Evolutionary conservation across 37 sponge, comb jelly and placozoan species (phyloP).

Genomic region (Crambe crambe): DNA sequence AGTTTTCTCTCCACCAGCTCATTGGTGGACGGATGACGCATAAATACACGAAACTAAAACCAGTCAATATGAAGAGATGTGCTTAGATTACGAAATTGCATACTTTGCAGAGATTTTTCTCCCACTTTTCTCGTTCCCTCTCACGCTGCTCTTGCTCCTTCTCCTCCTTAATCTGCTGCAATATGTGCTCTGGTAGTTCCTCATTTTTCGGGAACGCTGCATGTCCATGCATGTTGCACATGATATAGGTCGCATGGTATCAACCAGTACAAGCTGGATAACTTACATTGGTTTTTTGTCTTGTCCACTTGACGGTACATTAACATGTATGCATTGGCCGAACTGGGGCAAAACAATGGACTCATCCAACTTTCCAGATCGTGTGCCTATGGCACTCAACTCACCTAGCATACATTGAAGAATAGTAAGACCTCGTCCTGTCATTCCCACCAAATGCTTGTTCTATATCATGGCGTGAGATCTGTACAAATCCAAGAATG

Average conservation of each 20-base stretch:
- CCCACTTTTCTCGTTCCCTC: slow-evolving; percentile 59
- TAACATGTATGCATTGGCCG: slow-evolving; percentile 97
- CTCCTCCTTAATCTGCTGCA: slow-evolving; percentile 47
- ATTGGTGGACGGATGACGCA: slow-evolving; percentile 53
- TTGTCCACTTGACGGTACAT: slow-evolving; percentile 85
- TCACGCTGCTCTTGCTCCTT: slow-evolving; percentile 41
- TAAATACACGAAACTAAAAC: slow-evolving; percentile 76
- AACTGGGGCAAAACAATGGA: slow-evolving; percentile 19
- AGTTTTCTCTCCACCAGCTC: slow-evolving; percentile 59
- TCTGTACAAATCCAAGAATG: slow-evolving; percentile 7
- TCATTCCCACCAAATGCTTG: slow-evolving; percentile 78
- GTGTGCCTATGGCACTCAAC: no score
- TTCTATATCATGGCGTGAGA: slow-evolving; percentile 71
- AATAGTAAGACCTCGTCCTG: slow-evolving; percentile 69
- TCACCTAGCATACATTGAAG: slow-evolving; percentile 75
- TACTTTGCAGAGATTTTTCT: slow-evolving; percentile 82
- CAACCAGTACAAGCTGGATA: background rate
- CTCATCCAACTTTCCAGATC: no score
- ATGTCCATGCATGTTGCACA: no score
- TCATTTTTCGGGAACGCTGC: slow-evolving; percentile 59
- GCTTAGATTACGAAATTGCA: background rate
- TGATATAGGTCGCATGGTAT: background rate
- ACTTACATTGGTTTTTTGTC: slow-evolving; percentile 53
- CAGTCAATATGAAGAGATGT: background rate
- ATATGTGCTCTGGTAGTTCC: slow-evolving; percentile 73